A percentile compares a stretch with the other conserved stretches of the same genome.
phyloP scores from a whole-genome alignment of 1,140 invertebrate genomes.

The Formica exsecta region DNA sequence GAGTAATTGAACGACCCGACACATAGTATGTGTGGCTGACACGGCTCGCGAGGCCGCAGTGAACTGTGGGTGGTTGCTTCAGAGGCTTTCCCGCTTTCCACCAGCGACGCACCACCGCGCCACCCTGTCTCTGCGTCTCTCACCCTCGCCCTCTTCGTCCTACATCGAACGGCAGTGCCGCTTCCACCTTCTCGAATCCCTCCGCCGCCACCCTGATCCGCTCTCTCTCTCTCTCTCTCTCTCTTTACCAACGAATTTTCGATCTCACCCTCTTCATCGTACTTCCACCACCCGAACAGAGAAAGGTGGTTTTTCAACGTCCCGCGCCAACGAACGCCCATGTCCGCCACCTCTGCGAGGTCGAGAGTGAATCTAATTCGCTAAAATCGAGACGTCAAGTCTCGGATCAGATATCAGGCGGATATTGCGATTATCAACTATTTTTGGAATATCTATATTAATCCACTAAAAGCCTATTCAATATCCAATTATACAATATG shows the following conservation, averaged over 20 bases:
- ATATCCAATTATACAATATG: neutral
- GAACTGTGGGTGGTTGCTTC: conserved; percentile 78
- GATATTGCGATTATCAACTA: conserved; percentile 10
- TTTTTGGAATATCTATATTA: neutral
- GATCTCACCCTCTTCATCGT: neutral
- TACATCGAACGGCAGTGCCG: neutral
- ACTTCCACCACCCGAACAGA: neutral
- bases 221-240: conserved; percentile 16
- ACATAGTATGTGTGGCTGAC: conserved; percentile 64
- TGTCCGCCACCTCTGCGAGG: neutral
- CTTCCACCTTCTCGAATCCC: conserved; percentile 38
- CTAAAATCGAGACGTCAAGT: conserved; percentile 6
- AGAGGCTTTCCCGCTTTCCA: conserved; percentile 83
- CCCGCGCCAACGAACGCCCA: conserved; percentile 12
- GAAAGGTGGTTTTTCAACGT: conserved; percentile 34
- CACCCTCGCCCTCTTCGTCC: conserved; percentile 30
- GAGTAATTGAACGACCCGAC: conserved; percentile 13
- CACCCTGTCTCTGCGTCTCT: conserved; percentile 51
- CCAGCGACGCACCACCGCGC: conserved; percentile 50
- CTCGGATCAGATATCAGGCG: neutral
- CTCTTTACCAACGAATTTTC: conserved; percentile 6
- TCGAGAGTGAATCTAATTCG: conserved; percentile 10
- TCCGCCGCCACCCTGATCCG: conserved; percentile 7
- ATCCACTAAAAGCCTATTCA: neutral
- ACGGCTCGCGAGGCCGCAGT: conserved; percentile 81